Evolutionary conservation across 2,888 invertebrate genomes (phyloP).

Genomic region (Pecten maximus): DNA sequence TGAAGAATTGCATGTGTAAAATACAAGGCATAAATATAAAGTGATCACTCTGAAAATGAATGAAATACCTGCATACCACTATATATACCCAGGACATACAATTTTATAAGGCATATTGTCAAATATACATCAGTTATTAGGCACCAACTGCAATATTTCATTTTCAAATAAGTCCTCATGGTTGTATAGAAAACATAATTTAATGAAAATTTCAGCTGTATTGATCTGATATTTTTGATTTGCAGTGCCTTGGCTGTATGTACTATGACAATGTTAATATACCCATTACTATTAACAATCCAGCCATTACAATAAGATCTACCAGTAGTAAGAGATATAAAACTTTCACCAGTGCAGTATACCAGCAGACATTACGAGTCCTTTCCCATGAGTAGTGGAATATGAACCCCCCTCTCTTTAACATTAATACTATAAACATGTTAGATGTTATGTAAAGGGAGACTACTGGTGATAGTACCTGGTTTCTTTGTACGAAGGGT

Average conservation of each 20-base stretch:
- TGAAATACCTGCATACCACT: constrained; percentile 26
- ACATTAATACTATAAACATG: neutral
- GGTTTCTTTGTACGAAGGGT: constrained; percentile 26
- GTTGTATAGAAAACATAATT: neutral
- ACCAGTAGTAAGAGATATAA: neutral
- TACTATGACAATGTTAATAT: neutral
- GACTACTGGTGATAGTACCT: constrained; percentile 7
- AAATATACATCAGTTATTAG: neutral
- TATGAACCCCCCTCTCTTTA: neutral
- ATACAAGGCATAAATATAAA: constrained; percentile 29
- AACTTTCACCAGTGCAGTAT: neutral
- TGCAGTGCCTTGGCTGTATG: neutral
- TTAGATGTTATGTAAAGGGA: neutral
- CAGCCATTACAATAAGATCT: neutral
- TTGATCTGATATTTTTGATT: neutral
- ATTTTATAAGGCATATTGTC: neutral
- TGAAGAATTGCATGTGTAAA: neutral
- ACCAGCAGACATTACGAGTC: neutral
- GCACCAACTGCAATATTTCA: neutral
- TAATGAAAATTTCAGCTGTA: too few relatives aligned
- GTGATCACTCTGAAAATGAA: neutral
- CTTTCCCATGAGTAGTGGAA: neutral
- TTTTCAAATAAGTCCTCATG: neutral
- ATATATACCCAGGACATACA: neutral
- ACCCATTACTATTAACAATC: neutral